Base-by-base conservation (phyloP, 2,113 vertebrate species). In the Tachuris rubrigastra region DNA sequence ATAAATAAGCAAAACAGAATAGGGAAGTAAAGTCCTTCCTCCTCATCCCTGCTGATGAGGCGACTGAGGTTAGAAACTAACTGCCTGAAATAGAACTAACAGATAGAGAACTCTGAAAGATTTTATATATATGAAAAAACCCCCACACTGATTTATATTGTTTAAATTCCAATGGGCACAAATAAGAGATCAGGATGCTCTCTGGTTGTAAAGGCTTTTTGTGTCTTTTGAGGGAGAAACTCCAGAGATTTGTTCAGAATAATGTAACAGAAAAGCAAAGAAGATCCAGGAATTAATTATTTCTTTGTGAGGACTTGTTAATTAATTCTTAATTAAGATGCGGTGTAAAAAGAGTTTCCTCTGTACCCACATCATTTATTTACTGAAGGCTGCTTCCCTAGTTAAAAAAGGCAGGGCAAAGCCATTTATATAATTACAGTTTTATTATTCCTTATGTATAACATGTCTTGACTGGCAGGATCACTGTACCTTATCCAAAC, bases 271-370 rank as follows among this genome's bases (percentile, higher is more conserved):
- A 85, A 93, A 86, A 88, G 31, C 44, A 94, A 73, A 74, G 69
- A 85, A 71, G 67, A 91, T 80, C 13, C 7, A 13, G 47, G 81
- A 91, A 90, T 56, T 19, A 83, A 66, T 85, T 35, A n/a, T 95
- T 96, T 96, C 67, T 89, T 88, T 93, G 65, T 84, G 79, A 72
- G 12, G 27, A 86, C 47, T 83, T 92, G 55, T 67, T 92, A 90
- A 96, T 92, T 81, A 96, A 92, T 74, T 95, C 87, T 83, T 92
- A 80, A 90, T 94, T 86, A 92, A 90, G 76, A 95, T 92, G 83
- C 14, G 0, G 41, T 65, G 65, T 65, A 78, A 89, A 83, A 96
- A 75, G 91, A 84, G 14, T 90, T 95, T 81, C 14, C 37, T 88
- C 35, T 90, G 72, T 75, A 74, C 17, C 30, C 52, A 47, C 65